Conservation (phyloP, 2,888 invertebrate genomes). For the Heliconius erato region DNA sequence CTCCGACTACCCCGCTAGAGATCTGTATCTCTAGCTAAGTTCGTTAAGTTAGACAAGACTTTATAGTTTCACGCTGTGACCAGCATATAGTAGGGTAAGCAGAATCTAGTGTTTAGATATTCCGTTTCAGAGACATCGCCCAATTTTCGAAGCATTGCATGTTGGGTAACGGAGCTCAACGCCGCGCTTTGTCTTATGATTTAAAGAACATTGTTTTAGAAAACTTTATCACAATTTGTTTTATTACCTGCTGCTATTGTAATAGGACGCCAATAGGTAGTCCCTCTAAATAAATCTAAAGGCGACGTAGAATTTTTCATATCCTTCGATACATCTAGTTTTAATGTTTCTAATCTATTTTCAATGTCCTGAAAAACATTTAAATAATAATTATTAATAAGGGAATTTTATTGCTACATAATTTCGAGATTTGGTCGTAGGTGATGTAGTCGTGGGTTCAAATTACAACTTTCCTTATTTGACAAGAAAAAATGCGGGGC, state of each 20-base stretch:
- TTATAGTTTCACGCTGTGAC: too few relatives aligned
- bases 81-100: too few relatives aligned
- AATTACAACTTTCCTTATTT: background rate
- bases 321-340: conserved; percentile 78
- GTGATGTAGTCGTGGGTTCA: background rate
- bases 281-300: conserved; percentile 79
- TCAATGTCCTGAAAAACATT: conserved; percentile 62
- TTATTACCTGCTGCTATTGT: conserved; percentile 69
- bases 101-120: background rate
- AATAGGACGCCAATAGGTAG: conserved; percentile 79
- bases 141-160: background rate
- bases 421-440: too few relatives aligned
- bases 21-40: too few relatives aligned
- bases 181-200: background rate
- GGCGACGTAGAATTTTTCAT: conserved; percentile 75
- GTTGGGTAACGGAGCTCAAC: background rate
- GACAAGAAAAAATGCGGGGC: background rate
- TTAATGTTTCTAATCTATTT: conserved; percentile 63
- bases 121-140: background rate
- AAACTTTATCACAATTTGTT: too few relatives aligned
- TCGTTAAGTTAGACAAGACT: too few relatives aligned
- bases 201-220: too few relatives aligned
- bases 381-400: background rate
- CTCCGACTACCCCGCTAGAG: too few relatives aligned
- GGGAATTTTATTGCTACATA: background rate